Conservation (phyloP, 2,888 invertebrate species). For the Calameuta pallipes region DNA sequence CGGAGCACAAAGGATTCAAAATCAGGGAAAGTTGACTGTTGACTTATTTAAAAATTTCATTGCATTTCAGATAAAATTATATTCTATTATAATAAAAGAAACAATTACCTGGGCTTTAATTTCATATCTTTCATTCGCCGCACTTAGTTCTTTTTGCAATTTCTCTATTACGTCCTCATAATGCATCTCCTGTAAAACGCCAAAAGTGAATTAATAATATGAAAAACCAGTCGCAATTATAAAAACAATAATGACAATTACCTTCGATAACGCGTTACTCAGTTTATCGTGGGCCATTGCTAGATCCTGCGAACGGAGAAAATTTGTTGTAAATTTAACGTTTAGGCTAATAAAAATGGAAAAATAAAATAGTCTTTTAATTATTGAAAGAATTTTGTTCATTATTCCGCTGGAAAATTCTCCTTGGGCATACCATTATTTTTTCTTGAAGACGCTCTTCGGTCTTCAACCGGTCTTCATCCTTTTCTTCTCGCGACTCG, state of each 20-base stretch:
- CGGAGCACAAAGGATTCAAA: not conserved
- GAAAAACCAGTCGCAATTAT: not conserved
- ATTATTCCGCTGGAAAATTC: not conserved
- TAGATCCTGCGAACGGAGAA: not conserved
- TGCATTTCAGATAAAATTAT: not conserved
- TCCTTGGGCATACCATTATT: not conserved
- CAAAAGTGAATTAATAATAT: conserved; percentile 1
- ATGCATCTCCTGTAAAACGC: not conserved
- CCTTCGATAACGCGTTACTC: not conserved
- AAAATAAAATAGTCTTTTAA: no score
- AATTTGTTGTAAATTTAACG: not conserved
- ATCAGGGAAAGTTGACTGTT: not conserved
- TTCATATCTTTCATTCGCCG: conserved; percentile 14
- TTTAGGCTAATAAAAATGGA: not conserved
- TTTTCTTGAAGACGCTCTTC: not conserved
- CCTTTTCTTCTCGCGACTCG: not conserved
- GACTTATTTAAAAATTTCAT: not conserved
- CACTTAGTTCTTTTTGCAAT: conserved; percentile 12
- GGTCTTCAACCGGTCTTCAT: not conserved
- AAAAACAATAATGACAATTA: not conserved
- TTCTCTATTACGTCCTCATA: conserved; percentile 6
- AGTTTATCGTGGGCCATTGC: not conserved
- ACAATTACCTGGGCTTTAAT: conserved; percentile 13
- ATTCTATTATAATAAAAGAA: not conserved
- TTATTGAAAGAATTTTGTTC: no score